Evolutionary conservation across 2,113 vertebrate species (phyloP).

Genomic region (Festucalex cinctus): DNA sequence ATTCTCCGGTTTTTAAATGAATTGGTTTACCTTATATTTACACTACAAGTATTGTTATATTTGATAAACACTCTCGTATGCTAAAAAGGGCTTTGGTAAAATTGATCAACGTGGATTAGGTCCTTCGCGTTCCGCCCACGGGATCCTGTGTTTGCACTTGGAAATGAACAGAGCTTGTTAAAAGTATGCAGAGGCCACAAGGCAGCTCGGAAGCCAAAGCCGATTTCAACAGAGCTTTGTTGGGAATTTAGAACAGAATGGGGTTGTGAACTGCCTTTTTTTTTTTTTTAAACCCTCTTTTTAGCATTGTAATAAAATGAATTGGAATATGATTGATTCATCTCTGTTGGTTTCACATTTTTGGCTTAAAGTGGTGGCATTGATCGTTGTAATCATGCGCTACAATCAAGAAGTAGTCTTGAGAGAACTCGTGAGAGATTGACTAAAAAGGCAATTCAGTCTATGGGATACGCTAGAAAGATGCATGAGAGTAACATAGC

Average conservation of each 20-base stretch:
- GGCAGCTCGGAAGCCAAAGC: constrained; percentile 50
- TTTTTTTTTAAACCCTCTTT: background rate
- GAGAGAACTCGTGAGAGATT: too few species aligned
- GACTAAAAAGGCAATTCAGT: too few species aligned
- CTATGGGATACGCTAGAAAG: background rate
- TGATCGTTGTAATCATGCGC: too few species aligned
- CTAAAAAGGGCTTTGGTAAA: constrained; percentile 18
- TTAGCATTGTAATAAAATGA: constrained; percentile 9
- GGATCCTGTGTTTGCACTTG: constrained; percentile 41
- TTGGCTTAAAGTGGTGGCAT: constrained; percentile 5
- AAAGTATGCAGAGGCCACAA: constrained; percentile 47
- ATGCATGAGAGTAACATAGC: too few species aligned
- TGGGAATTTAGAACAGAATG: background rate
- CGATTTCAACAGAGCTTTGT: constrained; percentile 39
- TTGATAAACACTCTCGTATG: constrained; percentile 11
- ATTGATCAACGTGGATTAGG: constrained; percentile 28
- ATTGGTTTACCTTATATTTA: constrained; percentile 1
- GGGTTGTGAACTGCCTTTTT: background rate
- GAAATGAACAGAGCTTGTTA: constrained; percentile 54
- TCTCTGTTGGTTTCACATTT: constrained; percentile 6
- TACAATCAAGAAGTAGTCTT: too few species aligned
- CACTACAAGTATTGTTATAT: constrained; percentile 3
- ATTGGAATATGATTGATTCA: constrained; percentile 16
- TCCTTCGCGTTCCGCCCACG: constrained; percentile 22
- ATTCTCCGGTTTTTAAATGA: background rate